phyloP scores from a whole-genome alignment of 2,888 invertebrate genomes.

The Noctua comes region DNA sequence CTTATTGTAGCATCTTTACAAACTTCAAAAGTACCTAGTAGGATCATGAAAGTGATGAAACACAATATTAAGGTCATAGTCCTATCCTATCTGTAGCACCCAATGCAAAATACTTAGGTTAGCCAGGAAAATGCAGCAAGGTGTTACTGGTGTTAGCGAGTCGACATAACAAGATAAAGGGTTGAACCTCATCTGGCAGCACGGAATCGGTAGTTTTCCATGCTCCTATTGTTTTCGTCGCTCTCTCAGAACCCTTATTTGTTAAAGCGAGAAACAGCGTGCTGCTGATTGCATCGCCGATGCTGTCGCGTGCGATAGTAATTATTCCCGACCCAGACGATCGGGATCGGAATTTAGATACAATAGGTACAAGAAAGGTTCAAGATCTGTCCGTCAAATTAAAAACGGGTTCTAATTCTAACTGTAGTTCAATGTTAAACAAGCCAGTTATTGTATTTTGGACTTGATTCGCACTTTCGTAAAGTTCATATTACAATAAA shows the following conservation, averaged over 20 bases:
- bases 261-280: not conserved
- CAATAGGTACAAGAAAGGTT: not conserved
- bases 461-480: not conserved
- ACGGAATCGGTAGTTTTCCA: not conserved
- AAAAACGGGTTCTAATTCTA: conserved; percentile 8
- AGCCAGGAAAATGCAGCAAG: not conserved
- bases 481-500: not conserved
- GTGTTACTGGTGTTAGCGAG: no score
- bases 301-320: not conserved
- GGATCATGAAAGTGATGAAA: not conserved
- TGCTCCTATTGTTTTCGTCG: not conserved
- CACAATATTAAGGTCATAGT: not conserved
- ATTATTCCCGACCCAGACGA: not conserved
- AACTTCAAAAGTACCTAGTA: not conserved
- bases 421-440: not conserved
- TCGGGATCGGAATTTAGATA: not conserved
- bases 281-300: not conserved
- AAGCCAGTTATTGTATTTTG: not conserved
- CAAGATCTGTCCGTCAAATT: not conserved
- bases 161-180: not conserved
- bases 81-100: not conserved
- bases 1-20: not conserved
- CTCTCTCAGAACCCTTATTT: not conserved
- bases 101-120: not conserved
- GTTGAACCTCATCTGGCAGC: not conserved